These are phyloP conservation scores for Lepus townsendii DNA, from an alignment of 2,797 vertebrate species.

Conservation along the genomic window DNA sequence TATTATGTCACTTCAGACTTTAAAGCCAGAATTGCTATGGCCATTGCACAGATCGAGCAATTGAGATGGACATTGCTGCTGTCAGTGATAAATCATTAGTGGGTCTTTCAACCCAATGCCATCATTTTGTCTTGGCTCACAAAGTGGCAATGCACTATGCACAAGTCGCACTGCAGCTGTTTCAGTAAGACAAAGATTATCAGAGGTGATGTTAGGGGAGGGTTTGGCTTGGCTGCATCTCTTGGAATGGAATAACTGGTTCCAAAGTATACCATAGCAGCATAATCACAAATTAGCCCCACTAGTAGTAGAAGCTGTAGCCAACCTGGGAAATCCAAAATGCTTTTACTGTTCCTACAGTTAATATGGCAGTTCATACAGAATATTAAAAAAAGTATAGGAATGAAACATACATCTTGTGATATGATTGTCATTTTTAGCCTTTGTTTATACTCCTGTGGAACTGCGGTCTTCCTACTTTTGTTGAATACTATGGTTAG, in stretches of 20 bases:
- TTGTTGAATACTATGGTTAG: too few species aligned
- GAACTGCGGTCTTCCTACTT: too few species aligned
- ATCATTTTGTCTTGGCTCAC: constrained; percentile 13
- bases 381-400: too few species aligned
- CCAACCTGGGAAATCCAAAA: constrained; percentile 69
- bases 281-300: constrained; percentile 59
- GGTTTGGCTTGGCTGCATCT: neutral
- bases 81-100: neutral
- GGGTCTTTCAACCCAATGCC: neutral
- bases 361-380: neutral
- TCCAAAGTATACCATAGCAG: neutral
- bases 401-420: too few species aligned
- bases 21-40: neutral
- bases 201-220: neutral
- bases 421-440: too few species aligned
- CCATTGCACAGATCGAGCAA: neutral
- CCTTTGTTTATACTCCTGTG: too few species aligned
- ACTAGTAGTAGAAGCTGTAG: constrained; percentile 57
- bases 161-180: neutral
- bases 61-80: constrained; percentile 1
- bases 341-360: constrained; percentile 51
- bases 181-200: neutral
- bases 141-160: neutral
- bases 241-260: neutral
- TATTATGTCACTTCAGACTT: neutral